These are phyloP conservation scores for Caenorhabditis doughertyi DNA, from an alignment of 2,888 invertebrate genomes.

Conservation along the genomic window DNA sequence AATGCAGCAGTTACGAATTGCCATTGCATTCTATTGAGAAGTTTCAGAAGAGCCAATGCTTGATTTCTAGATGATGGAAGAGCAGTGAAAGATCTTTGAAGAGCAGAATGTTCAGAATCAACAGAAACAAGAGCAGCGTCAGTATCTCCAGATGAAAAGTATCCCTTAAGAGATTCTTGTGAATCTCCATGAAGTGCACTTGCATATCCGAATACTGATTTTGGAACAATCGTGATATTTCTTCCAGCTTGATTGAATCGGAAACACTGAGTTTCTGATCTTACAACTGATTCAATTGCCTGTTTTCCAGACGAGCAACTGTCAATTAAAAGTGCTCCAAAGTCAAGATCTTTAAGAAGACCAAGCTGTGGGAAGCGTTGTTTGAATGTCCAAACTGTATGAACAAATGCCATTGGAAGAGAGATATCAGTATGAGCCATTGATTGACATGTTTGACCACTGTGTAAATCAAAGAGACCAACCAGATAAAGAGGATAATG, in stretches of 20 bases:
- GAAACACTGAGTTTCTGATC: slow-evolving; percentile 79
- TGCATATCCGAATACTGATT: slow-evolving; percentile 77
- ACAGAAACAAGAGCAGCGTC: slow-evolving; percentile 75
- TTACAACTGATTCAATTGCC: slow-evolving; percentile 72
- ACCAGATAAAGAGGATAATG: slow-evolving; percentile 78
- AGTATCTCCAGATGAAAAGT: slow-evolving; percentile 76
- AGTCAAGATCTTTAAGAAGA: slow-evolving; percentile 76
- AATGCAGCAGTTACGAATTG: slow-evolving; percentile 78
- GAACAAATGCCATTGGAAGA: slow-evolving; percentile 80
- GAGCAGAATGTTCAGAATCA: slow-evolving; percentile 69
- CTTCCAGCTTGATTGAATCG: slow-evolving; percentile 78
- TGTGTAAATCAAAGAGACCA: slow-evolving; percentile 79
- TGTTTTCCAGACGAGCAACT: slow-evolving; percentile 75
- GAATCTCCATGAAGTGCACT: slow-evolving; percentile 69
- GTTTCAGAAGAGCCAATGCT: slow-evolving; percentile 76
- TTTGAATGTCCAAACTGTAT: slow-evolving; percentile 80
- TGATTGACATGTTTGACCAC: slow-evolving; percentile 74
- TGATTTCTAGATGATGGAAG: slow-evolving; percentile 74
- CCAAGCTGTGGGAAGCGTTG: slow-evolving; percentile 77
- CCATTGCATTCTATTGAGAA: slow-evolving; percentile 77
- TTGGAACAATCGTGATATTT: slow-evolving; percentile 79
- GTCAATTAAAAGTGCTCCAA: slow-evolving; percentile 80
- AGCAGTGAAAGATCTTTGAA: slow-evolving; percentile 70
- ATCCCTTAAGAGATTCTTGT: slow-evolving; percentile 72
- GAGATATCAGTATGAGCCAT: slow-evolving; percentile 76